Evolutionary conservation across 2,888 invertebrate species (phyloP).

Genomic region (Oscheius sp.): DNA sequence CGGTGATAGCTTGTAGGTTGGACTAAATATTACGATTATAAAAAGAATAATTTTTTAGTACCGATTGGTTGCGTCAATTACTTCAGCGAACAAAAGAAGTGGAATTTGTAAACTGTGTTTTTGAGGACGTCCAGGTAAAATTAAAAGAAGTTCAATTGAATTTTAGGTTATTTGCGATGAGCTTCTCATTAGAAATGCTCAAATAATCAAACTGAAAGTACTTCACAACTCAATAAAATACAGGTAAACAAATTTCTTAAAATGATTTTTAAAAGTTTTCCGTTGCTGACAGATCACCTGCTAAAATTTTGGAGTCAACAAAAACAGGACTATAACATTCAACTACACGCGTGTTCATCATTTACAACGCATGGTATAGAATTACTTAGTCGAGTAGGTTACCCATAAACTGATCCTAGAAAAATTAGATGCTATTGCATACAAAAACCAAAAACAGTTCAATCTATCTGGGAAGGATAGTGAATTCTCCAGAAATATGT

Average conservation of each 20-base stretch:
- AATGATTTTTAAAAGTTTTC: neutral
- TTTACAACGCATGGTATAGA: neutral
- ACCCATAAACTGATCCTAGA: neutral
- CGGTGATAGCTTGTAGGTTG: neutral
- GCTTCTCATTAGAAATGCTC: slow-evolving; percentile 2
- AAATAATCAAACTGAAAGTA: neutral
- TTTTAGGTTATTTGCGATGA: slow-evolving; percentile 1
- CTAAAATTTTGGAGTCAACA: slow-evolving; percentile 7
- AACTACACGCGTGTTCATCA: neutral
- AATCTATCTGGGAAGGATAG: slow-evolving; percentile 1
- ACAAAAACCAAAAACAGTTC: neutral
- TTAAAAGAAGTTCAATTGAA: neutral
- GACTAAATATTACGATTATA: neutral
- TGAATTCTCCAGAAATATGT: neutral
- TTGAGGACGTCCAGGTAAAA: slow-evolving; percentile 11
- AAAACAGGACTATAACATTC: neutral
- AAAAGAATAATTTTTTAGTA: neutral
- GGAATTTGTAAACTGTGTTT: slow-evolving; percentile 2
- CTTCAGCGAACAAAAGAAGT: slow-evolving; percentile 7
- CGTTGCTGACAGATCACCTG: neutral
- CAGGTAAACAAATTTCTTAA: too few relatives aligned
- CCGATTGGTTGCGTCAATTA: neutral
- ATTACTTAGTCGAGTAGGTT: neutral
- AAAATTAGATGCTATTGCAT: neutral
- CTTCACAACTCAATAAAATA: slow-evolving; percentile 8